Conservation (phyloP, 2,113 vertebrate genomes). For the Falcunculus frontatus region DNA sequence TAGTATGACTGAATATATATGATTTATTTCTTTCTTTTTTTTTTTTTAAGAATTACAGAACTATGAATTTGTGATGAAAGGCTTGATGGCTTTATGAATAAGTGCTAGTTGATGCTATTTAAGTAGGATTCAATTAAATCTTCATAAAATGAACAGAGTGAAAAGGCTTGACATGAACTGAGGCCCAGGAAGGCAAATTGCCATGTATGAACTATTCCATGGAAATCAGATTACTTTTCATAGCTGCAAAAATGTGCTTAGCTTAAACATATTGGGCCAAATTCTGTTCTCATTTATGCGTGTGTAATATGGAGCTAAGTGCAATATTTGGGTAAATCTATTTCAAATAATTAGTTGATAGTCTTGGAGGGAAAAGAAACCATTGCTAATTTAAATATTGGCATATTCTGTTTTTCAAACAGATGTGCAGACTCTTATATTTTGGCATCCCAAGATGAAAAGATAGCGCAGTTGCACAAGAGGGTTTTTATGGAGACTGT, state of each 20-base stretch:
- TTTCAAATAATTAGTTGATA: constrained; percentile 68
- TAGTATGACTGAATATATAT: background rate
- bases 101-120: constrained; percentile 70
- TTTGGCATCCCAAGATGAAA: constrained; percentile 62
- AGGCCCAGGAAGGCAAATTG: constrained; percentile 61
- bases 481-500: constrained; percentile 49
- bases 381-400: constrained; percentile 60
- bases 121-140: constrained; percentile 72
- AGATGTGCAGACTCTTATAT: constrained; percentile 49
- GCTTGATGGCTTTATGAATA: constrained; percentile 64
- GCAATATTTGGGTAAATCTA: constrained; percentile 62
- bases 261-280: constrained; percentile 53
- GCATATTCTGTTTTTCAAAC: constrained; percentile 28
- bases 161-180: constrained; percentile 63
- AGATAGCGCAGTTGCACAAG: constrained; percentile 52
- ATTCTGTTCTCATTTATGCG: constrained; percentile 54
- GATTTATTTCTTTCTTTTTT: background rate
- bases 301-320: constrained; percentile 52
- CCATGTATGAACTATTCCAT: constrained; percentile 63
- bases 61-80: constrained; percentile 62
- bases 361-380: constrained; percentile 47
- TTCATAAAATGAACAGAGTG: constrained; percentile 62
- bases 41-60: constrained; percentile 51
- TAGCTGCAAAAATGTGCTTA: constrained; percentile 65
- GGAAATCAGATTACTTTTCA: constrained; percentile 65